These are phyloP conservation scores for Stomorhina lunata DNA, from an alignment of 2,888 invertebrate species.

Conservation along the genomic window DNA sequence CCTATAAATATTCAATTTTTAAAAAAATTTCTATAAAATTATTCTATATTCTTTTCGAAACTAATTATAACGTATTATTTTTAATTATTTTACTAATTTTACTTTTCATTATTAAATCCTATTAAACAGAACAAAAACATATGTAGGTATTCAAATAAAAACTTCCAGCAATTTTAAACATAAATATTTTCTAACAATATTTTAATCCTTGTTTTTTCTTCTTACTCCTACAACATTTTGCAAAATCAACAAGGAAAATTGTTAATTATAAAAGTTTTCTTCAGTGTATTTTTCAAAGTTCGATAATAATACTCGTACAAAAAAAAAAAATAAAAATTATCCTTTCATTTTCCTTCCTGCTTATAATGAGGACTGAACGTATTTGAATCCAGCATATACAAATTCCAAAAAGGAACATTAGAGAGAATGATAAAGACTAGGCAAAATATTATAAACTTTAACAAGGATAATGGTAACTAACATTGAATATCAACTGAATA, in stretches of 20 bases:
- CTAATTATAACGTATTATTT: no score
- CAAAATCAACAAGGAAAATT: constrained; percentile 17
- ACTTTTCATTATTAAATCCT: no score
- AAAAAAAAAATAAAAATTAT: no score
- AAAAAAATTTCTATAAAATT: no score
- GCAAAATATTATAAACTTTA: not conserved
- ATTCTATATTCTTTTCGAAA: no score
- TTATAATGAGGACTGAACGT: constrained; percentile 29
- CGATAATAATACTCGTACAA: no score
- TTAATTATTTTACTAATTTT: not conserved
- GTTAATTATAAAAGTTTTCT: constrained; percentile 51
- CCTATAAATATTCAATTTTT: no score
- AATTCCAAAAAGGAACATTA: not conserved
- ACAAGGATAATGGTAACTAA: constrained; percentile 30
- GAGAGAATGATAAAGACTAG: not conserved
- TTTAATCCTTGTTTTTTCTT: not conserved
- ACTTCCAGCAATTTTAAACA: constrained; percentile 3
- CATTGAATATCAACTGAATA: constrained; percentile 38
- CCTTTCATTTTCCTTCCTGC: constrained; percentile 55
- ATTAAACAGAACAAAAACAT: no score
- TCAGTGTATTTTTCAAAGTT: not conserved
- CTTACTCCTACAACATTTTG: no score
- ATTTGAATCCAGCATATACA: not conserved
- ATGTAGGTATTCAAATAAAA: no score
- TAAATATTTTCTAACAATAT: not conserved